A percentile compares a stretch with the other conserved stretches of the same genome.
Conservation (phyloP, 2,797 vertebrate genomes). For the Toxotes lorentzi region DNA sequence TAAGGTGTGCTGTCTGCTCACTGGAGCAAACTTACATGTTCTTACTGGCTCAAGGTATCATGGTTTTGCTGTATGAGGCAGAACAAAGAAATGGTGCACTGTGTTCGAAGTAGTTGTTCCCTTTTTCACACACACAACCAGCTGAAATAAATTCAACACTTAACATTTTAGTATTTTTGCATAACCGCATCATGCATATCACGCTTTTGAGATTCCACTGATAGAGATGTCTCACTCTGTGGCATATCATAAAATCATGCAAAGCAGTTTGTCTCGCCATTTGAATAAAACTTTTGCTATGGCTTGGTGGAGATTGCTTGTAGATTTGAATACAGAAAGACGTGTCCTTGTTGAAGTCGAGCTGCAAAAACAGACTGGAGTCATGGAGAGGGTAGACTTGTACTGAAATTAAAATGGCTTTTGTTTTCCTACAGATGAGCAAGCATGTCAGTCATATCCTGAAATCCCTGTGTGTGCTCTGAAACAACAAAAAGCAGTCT, state of each 20-base stretch:
- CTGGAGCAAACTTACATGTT: not conserved
- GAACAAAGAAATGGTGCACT: not conserved
- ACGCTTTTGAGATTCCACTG: constrained; percentile 41
- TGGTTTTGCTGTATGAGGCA: not conserved
- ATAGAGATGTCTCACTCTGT: constrained; percentile 30
- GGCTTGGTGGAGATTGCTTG: constrained; percentile 39
- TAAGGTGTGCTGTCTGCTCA: not conserved
- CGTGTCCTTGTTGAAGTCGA: constrained; percentile 47
- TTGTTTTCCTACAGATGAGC: constrained; percentile 62
- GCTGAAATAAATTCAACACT: constrained; percentile 45
- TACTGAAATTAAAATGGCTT: constrained; percentile 63
- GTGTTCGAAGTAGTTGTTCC: not conserved
- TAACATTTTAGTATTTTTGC: constrained; percentile 53
- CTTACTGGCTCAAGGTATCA: not conserved
- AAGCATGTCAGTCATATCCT: constrained; percentile 56
- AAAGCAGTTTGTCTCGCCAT: constrained; percentile 60
- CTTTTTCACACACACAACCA: constrained; percentile 10
- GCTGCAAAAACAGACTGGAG: constrained; percentile 44
- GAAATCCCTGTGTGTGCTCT: constrained; percentile 49
- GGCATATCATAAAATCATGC: constrained; percentile 54
- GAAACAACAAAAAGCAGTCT: constrained; percentile 30
- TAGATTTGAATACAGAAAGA: constrained; percentile 69
- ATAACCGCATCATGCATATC: constrained; percentile 33
- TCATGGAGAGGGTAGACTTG: constrained; percentile 4
- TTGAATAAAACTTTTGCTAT: constrained; percentile 59